Percentiles rank a stretch among this genome's conserved stretches.
Evolutionary conservation across 1,140 invertebrate species (phyloP).

Genomic region (Polyergus mexicanus): DNA sequence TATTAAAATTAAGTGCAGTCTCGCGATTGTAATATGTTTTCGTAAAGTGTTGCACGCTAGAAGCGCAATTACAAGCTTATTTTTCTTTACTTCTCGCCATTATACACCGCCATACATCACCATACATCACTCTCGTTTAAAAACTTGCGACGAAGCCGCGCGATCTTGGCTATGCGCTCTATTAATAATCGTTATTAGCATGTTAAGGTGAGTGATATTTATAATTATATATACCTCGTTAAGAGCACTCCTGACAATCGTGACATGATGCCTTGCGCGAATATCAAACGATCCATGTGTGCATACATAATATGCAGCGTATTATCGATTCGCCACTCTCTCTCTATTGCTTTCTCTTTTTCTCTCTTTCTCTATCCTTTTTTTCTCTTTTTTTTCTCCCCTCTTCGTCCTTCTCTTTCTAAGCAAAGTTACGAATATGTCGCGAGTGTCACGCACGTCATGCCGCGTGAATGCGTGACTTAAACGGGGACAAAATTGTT

Average conservation of each 20-base stretch:
- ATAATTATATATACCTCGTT: slow-evolving; percentile 65
- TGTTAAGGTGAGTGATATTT: slow-evolving; percentile 61
- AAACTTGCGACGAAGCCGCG: slow-evolving; percentile 42
- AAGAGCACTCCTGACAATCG: slow-evolving; percentile 58
- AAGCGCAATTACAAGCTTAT: slow-evolving; percentile 38
- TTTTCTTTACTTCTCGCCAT: slow-evolving; percentile 38
- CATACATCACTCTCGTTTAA: slow-evolving; percentile 44
- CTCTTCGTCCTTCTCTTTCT: neutral
- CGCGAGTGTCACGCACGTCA: slow-evolving; percentile 47
- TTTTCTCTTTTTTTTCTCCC: too few relatives aligned
- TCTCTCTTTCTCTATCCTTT: neutral
- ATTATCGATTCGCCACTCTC: slow-evolving; percentile 64
- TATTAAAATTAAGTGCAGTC: slow-evolving; percentile 33
- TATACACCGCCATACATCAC: slow-evolving; percentile 33
- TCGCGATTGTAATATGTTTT: slow-evolving; percentile 7
- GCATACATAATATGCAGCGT: slow-evolving; percentile 20
- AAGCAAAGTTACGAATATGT: slow-evolving; percentile 67
- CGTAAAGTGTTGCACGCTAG: neutral
- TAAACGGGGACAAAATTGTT: slow-evolving; percentile 18
- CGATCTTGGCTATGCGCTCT: slow-evolving; percentile 64
- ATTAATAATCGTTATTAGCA: slow-evolving; percentile 69
- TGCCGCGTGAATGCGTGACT: slow-evolving; percentile 51
- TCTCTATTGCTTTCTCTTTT: neutral
- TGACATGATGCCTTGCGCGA: slow-evolving; percentile 54
- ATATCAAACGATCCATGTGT: slow-evolving; percentile 42